These are phyloP conservation scores for Cephus spinipes DNA, from an alignment of 2,888 invertebrate species.

Conservation along the genomic window DNA sequence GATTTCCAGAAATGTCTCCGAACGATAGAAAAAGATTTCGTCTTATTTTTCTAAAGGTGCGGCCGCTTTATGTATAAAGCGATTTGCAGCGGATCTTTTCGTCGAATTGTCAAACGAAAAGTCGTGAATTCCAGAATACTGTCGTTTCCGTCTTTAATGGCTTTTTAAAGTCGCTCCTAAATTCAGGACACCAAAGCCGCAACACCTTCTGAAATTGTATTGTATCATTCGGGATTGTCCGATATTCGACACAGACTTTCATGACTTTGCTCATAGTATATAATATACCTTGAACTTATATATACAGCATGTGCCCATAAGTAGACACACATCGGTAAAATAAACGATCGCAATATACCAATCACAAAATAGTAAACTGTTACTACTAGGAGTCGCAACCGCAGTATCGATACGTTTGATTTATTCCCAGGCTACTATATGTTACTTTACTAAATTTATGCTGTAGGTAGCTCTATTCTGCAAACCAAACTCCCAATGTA, in stretches of 20 bases:
- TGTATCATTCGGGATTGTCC: background rate
- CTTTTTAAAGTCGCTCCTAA: slow-evolving; percentile 43
- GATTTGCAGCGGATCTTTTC: background rate
- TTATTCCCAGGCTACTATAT: too few species aligned
- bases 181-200: slow-evolving; percentile 18
- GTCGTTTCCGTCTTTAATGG: slow-evolving; percentile 32
- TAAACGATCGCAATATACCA: background rate
- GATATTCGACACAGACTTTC: background rate
- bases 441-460: too few species aligned
- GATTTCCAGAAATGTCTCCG: background rate
- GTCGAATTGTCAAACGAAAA: slow-evolving; percentile 14
- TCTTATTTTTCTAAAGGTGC: background rate
- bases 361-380: background rate
- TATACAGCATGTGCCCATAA: background rate
- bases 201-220: slow-evolving; percentile 10
- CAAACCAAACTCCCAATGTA: background rate
- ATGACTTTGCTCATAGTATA: background rate
- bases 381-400: background rate
- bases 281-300: background rate
- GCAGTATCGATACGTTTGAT: background rate
- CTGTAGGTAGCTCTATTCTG: background rate
- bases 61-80: background rate
- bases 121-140: slow-evolving; percentile 24
- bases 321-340: background rate
- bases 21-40: background rate